Conservation (phyloP, 2,797 vertebrate genomes). For the Chloroceryle inda region DNA sequence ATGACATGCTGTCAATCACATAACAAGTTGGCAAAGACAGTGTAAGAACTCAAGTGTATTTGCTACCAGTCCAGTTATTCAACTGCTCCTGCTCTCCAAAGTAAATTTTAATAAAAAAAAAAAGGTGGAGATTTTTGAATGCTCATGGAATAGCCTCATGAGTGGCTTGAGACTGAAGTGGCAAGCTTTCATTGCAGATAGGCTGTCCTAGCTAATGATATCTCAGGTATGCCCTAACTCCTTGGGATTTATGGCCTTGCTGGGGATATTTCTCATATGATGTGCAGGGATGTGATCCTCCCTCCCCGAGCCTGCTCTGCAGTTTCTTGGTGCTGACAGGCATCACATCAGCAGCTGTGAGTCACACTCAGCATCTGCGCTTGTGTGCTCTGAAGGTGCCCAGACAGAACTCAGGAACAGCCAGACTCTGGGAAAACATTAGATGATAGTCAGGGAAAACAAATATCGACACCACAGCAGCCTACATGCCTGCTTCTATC, state of each 20-base stretch:
- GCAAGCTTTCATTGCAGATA: not conserved
- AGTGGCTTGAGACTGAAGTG: not conserved
- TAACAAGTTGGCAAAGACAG: not conserved
- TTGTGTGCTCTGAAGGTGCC: not conserved
- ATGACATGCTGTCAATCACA: not conserved
- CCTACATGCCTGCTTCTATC: not conserved
- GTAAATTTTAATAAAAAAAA: not conserved
- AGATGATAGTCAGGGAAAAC: not conserved
- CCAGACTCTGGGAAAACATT: not conserved
- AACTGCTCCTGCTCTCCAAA: not conserved
- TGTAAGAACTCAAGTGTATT: not conserved
- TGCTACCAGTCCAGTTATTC: not conserved
- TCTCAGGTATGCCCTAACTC: not conserved
- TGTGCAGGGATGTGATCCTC: not conserved
- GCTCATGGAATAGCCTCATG: not conserved
- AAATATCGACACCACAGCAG: not conserved
- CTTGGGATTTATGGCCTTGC: not conserved
- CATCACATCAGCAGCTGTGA: not conserved
- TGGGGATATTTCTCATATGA: fast-evolving
- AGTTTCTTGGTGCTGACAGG: not conserved
- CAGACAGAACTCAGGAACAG: not conserved
- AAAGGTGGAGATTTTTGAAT: not conserved
- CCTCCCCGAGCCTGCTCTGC: not conserved
- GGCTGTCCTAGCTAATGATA: not conserved
- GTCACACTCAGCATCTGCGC: not conserved